Evolutionary conservation across 2,797 vertebrate genomes (phyloP), one percentile per base, ranked within the genome.

Genomic region (Dendrocincla tyrannina): DNA sequence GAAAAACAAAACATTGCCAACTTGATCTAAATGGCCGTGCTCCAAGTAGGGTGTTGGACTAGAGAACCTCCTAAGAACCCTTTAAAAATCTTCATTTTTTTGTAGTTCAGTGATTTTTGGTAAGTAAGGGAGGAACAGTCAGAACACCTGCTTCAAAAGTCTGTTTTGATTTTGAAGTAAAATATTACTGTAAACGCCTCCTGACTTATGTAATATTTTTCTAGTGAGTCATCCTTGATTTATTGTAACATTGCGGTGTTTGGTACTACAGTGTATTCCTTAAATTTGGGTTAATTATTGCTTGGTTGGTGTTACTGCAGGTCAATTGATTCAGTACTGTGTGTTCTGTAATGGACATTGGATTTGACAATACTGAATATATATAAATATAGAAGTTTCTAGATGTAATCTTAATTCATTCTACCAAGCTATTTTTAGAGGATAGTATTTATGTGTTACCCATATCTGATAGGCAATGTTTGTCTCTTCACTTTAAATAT

Each of bases 241-340:
- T 66, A 39, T 28, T 50, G 10, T 79, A 53, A 37, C 7, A 28
- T 64, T 41, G 23, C 20, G 25, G 20, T 50, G 3, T 67, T 91
- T 33, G 72, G 72, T 41, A 52, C 5, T 41, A 17, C 3, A 75
- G 33, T 33, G 9, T 53, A 46, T 62, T 79, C 18, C 17, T 13
- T 72, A 53, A 72, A 79, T 95, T 76, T 55, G 92, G 70, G 50
- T 97, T 95, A 95, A 95, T 91, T 94, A 78, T 93, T 84, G 35
- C 63, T 79, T 46, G 2, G 3, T 32, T 87, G 25, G 7, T 67
- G 28, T 53, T 74, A 59, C 23, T 49, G 9, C 37, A 68, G 20
- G 32, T 64, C 35, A 63, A 67, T 20, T 59, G 33, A 52, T 78
- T 60, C 20, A 55, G 19, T 67, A 37, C 15, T 50, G 6, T 32